These are phyloP conservation scores for Bovichtus variegatus DNA, from an alignment of 2,797 vertebrate species.

Conservation along the genomic window DNA sequence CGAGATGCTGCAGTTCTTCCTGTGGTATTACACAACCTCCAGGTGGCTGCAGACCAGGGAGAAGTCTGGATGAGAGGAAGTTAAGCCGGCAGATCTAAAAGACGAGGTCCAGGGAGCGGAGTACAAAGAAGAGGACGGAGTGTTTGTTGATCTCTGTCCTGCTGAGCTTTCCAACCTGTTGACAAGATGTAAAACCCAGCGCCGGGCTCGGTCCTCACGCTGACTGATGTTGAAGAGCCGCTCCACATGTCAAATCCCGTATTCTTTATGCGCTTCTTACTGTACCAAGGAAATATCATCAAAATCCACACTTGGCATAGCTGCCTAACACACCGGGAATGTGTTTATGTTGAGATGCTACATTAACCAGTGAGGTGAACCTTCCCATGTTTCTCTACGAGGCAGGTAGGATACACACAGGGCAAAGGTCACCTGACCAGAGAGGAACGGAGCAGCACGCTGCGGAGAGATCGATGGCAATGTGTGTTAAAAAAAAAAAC, in stretches of 20 bases:
- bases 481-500: not conserved
- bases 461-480: constrained; percentile 1
- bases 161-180: constrained; percentile 29
- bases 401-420: constrained; percentile 45
- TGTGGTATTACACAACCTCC: not conserved
- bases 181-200: constrained; percentile 30
- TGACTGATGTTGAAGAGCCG: constrained; percentile 20
- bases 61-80: constrained; percentile 22
- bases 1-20: not conserved
- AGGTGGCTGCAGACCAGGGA: not conserved
- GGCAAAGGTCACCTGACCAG: constrained; percentile 83
- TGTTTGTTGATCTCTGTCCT: not conserved
- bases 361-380: constrained; percentile 11
- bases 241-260: constrained; percentile 25
- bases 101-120: not conserved
- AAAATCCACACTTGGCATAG: not conserved
- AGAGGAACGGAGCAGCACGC: constrained; percentile 17
- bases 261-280: not conserved
- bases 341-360: not conserved
- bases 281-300: constrained; percentile 15
- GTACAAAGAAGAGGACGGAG: constrained; percentile 2
- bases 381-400: not conserved
- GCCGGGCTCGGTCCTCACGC: not conserved
- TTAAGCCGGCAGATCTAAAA: constrained; percentile 5
- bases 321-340: constrained; percentile 6